phyloP scores from a whole-genome alignment of 2,113 vertebrate species.

The Myocastor coypus region DNA sequence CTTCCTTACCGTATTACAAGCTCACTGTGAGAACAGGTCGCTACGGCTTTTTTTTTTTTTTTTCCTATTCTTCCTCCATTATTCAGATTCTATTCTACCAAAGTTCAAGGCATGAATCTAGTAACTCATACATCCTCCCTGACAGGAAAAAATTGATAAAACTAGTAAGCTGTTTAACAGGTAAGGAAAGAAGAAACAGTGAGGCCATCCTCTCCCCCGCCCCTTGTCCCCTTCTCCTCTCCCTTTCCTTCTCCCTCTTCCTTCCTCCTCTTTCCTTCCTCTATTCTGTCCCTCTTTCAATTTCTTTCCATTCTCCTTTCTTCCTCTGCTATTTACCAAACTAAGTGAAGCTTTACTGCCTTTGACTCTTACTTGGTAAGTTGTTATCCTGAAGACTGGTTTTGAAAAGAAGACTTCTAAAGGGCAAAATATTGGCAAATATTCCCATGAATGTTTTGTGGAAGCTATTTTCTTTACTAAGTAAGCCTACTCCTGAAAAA shows the following conservation, averaged over 20 bases:
- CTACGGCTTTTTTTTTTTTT: not conserved
- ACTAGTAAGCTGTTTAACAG: not conserved
- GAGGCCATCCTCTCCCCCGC: not conserved
- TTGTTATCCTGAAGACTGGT: not conserved
- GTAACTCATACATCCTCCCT: conserved; percentile 33
- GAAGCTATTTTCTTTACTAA: not conserved
- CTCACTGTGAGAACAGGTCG: not conserved
- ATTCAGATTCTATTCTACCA: conserved; percentile 25
- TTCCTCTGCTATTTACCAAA: not conserved
- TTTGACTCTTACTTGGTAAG: not conserved
- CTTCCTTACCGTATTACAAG: not conserved
- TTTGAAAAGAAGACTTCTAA: conserved; percentile 51
- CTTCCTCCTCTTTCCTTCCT: not conserved
- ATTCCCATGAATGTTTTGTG: not conserved
- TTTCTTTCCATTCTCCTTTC: too few species aligned
- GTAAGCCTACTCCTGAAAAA: not conserved
- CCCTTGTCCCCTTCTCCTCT: not conserved
- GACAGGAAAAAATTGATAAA: not conserved
- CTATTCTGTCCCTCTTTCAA: not conserved
- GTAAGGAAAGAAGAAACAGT: conserved; percentile 4
- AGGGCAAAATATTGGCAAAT: conserved; percentile 6
- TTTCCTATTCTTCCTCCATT: not conserved
- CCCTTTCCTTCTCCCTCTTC: not conserved
- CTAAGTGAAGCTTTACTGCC: not conserved
- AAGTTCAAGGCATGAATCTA: conserved; percentile 7